Evolutionary conservation across 2,888 invertebrate species (phyloP).

Genomic region (Dryadula phaetusa): DNA sequence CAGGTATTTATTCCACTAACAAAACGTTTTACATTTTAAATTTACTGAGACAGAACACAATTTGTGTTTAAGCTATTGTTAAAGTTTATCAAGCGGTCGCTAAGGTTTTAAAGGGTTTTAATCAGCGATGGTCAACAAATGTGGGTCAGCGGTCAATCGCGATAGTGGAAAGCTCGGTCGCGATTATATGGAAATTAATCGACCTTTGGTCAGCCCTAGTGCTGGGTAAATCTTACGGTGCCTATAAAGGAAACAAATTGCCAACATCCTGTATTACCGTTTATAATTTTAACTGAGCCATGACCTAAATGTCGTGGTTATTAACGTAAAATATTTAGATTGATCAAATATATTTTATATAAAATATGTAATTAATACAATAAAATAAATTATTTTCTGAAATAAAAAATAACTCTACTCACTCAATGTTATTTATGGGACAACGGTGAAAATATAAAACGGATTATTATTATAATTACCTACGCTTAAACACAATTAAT

Average conservation of each 20-base stretch:
- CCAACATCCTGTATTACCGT: slow-evolving; percentile 39
- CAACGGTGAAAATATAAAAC: background rate
- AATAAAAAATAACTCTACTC: background rate
- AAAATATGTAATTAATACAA: background rate
- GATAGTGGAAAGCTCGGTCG: slow-evolving; percentile 68
- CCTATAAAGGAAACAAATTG: slow-evolving; percentile 40
- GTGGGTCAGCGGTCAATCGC: slow-evolving; percentile 79
- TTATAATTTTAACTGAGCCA: slow-evolving; percentile 27
- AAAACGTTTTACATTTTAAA: background rate
- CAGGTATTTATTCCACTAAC: background rate
- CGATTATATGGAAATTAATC: slow-evolving; percentile 77
- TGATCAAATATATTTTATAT: background rate
- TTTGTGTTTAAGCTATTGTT: slow-evolving; percentile 21
- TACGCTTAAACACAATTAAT: too few species aligned
- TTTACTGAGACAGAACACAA: slow-evolving; percentile 11
- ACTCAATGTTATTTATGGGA: background rate
- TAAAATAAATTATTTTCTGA: background rate
- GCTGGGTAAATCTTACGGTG: slow-evolving; percentile 32
- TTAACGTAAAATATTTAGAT: slow-evolving; percentile 2
- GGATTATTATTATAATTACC: background rate
- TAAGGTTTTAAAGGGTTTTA: slow-evolving; percentile 30
- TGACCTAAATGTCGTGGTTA: slow-evolving; percentile 33
- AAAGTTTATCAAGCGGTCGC: slow-evolving; percentile 33
- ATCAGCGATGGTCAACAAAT: slow-evolving; percentile 51
- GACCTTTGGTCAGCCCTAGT: slow-evolving; percentile 49